Evolutionary conservation across 2,113 vertebrate species (phyloP).

Genomic region (Progne subis): DNA sequence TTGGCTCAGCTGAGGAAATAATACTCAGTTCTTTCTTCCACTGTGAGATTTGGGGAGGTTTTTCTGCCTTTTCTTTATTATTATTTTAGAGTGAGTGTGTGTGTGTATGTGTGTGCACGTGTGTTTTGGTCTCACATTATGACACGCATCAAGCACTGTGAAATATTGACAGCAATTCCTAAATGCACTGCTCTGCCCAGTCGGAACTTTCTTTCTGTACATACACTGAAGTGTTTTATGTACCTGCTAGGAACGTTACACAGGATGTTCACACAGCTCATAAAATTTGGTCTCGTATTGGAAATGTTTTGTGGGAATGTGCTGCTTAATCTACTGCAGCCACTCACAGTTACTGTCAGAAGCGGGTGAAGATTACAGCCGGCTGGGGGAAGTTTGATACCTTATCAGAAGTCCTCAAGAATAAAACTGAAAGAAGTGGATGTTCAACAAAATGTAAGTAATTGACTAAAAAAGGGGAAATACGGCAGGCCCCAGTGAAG

Average conservation of each 20-base stretch:
- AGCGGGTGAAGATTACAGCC: neutral
- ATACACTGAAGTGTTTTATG: constrained; percentile 24
- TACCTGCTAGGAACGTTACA: constrained; percentile 41
- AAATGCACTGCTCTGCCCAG: neutral
- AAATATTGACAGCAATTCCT: neutral
- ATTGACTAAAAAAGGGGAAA: neutral
- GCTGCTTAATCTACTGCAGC: constrained; percentile 54
- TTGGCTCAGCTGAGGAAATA: constrained; percentile 52
- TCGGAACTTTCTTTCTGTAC: neutral
- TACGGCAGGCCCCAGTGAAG: fast-evolving
- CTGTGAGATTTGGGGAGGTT: neutral
- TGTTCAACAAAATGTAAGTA: neutral
- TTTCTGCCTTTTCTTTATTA: neutral
- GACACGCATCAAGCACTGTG: neutral
- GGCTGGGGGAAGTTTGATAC: neutral
- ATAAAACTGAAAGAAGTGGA: constrained; percentile 5
- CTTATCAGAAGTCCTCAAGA: constrained; percentile 12
- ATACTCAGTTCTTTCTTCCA: constrained; percentile 46
- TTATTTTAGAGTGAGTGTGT: neutral
- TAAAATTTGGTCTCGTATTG: constrained; percentile 32
- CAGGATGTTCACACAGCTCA: constrained; percentile 35
- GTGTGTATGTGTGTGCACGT: neutral
- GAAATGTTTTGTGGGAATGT: constrained; percentile 35
- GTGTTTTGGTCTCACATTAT: neutral
- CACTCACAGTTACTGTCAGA: neutral